Percentiles rank a stretch among this genome's conserved stretches.
phyloP scores from a whole-genome alignment of 2,797 vertebrate genomes.

The Alauda arvensis region DNA sequence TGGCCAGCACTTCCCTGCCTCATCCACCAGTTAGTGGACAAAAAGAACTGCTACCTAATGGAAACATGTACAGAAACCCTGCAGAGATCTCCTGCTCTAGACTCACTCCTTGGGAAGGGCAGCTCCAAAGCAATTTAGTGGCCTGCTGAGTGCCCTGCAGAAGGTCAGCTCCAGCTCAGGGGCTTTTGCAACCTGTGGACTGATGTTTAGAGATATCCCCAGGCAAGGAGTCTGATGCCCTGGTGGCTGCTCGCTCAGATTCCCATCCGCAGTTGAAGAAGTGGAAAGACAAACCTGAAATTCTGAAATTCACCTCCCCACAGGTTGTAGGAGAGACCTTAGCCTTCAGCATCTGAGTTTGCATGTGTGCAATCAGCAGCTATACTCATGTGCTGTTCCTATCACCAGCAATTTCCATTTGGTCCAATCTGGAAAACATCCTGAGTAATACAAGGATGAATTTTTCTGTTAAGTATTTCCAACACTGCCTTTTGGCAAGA shows the following conservation, averaged over 20 bases:
- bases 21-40: neutral
- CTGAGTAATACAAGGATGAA: slow-evolving; percentile 49
- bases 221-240: neutral
- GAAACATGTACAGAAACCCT: neutral
- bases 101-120: neutral
- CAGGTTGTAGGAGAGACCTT: neutral
- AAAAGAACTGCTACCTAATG: neutral
- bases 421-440: slow-evolving; percentile 56
- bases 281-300: neutral
- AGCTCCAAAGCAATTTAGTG: neutral
- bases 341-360: neutral
- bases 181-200: neutral
- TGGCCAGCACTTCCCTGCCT: neutral
- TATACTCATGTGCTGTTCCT: slow-evolving; percentile 16
- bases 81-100: neutral
- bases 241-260: neutral
- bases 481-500: slow-evolving; percentile 38
- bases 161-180: neutral
- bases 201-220: neutral
- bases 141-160: neutral
- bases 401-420: slow-evolving; percentile 53
- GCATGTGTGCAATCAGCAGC: neutral
- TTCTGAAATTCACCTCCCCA: neutral
- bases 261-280: neutral
- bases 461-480: slow-evolving; percentile 67